phyloP scores from a whole-genome alignment of 2,797 vertebrate genomes.

The Rhinichthys osculus region DNA sequence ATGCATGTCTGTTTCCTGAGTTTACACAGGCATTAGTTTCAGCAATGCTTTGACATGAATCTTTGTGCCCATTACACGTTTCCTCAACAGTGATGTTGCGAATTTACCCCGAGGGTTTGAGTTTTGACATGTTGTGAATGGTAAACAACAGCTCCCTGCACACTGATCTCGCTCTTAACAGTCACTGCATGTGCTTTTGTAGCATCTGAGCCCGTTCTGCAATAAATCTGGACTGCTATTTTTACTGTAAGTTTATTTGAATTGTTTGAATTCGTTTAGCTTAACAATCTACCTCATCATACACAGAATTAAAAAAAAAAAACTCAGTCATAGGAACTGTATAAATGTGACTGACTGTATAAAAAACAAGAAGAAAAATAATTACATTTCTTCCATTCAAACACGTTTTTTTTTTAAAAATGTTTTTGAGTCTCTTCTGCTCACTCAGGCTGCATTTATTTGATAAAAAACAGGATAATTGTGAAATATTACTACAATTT shows the following conservation, averaged over 20 bases:
- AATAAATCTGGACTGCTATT: not conserved
- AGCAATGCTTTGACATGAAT: not conserved
- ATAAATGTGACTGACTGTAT: too few species aligned
- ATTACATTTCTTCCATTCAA: not conserved
- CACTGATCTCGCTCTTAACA: not conserved
- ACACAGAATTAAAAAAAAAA: not conserved
- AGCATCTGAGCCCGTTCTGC: not conserved
- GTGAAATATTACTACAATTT: not conserved
- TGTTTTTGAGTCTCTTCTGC: not conserved
- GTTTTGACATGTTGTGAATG: not conserved
- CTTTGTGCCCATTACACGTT: not conserved
- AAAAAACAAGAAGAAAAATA: not conserved
- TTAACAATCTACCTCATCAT: not conserved
- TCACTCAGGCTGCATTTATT: not conserved
- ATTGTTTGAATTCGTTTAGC: not conserved
- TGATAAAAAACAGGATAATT: not conserved
- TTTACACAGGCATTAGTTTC: not conserved
- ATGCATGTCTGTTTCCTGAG: not conserved
- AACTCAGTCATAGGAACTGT: too few species aligned
- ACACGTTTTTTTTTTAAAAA: too few species aligned
- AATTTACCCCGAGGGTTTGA: not conserved
- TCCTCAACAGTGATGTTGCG: not conserved
- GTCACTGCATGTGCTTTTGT: not conserved
- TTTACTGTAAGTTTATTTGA: not conserved
- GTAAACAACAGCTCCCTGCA: not conserved